phyloP scores from a whole-genome alignment of 2,113 vertebrate species.

The Mormoops blainvillei region DNA sequence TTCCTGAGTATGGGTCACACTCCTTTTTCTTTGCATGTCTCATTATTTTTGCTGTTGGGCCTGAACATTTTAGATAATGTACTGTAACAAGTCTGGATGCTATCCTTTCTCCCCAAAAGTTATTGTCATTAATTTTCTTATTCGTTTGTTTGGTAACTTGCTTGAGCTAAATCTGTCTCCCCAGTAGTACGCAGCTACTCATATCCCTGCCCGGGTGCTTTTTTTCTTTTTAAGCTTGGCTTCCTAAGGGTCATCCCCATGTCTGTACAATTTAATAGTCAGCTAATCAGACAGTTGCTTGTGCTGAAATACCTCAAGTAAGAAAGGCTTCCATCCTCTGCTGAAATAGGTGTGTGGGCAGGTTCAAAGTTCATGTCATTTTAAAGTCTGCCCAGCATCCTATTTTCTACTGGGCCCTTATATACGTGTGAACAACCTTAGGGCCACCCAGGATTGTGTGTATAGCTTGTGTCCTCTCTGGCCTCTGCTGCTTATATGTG shows the following conservation, averaged over 20 bases:
- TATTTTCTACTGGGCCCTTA: background rate
- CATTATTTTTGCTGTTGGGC: background rate
- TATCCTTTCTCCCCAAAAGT: background rate
- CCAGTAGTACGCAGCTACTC: background rate
- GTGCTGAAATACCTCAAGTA: background rate
- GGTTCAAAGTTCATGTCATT: background rate
- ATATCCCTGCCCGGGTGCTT: background rate
- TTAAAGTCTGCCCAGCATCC: background rate
- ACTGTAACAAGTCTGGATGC: background rate
- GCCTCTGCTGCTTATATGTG: background rate
- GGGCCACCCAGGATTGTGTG: background rate
- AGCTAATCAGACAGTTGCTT: background rate
- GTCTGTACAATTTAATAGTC: background rate
- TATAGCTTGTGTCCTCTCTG: background rate
- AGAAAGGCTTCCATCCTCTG: background rate
- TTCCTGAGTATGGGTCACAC: background rate
- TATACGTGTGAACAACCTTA: background rate
- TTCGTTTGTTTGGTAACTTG: background rate
- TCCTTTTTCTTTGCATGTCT: background rate
- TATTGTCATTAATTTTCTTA: background rate
- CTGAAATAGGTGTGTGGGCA: background rate
- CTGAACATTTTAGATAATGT: background rate
- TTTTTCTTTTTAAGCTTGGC: background rate
- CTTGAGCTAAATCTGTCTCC: background rate
- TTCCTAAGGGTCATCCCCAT: background rate